Percentiles rank a stretch among this genome's conserved stretches.
Conservation (phyloP, 2,113 vertebrate species). For the Lepus europaeus region DNA sequence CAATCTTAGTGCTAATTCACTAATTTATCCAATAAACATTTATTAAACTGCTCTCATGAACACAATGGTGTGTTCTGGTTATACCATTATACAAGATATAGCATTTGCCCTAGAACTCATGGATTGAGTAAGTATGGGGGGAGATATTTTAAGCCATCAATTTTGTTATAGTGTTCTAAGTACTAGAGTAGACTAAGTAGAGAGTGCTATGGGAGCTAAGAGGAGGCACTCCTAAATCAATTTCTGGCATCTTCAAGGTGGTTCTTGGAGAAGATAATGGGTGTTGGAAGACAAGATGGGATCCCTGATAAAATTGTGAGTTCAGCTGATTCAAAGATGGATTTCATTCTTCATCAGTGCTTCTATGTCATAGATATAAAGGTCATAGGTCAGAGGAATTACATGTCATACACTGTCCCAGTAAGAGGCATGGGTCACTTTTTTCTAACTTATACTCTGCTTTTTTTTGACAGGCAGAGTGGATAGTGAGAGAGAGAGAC, state of each 20-base stretch:
- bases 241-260: neutral
- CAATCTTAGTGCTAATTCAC: slow-evolving; percentile 12
- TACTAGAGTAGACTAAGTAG: neutral
- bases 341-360: neutral
- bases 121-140: neutral
- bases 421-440: neutral
- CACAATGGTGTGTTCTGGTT: neutral
- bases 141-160: neutral
- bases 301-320: neutral
- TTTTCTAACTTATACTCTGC: neutral
- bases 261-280: neutral
- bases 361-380: neutral
- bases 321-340: neutral
- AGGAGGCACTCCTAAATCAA: neutral
- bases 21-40: slow-evolving; percentile 47
- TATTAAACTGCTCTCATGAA: slow-evolving; percentile 21
- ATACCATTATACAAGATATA: neutral
- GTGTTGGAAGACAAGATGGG: neutral
- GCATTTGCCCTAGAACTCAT: neutral
- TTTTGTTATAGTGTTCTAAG: slow-evolving; percentile 4
- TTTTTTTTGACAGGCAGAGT: neutral
- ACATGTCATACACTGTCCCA: neutral
- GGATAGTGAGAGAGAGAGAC: too few species aligned
- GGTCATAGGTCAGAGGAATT: neutral
- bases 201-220: neutral